These are phyloP conservation scores for Fragum whitleyi DNA, from an alignment of 2,888 invertebrate genomes.

Conservation along the genomic window DNA sequence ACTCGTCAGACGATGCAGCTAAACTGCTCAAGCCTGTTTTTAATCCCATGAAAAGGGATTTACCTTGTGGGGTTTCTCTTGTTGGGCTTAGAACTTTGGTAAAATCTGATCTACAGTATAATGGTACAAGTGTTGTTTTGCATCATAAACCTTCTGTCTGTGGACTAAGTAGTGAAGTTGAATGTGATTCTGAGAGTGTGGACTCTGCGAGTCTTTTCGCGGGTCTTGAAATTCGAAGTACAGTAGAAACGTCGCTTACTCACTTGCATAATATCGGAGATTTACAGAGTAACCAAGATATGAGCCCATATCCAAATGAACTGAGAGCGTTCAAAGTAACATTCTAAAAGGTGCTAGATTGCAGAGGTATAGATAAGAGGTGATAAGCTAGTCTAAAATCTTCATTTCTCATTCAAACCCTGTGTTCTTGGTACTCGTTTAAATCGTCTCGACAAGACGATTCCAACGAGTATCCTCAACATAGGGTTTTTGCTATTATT, in stretches of 20 bases:
- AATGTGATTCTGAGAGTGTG: constrained; percentile 32
- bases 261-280: constrained; percentile 70
- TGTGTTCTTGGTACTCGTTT: too few species aligned
- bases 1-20: neutral
- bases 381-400: too few species aligned
- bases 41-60: constrained; percentile 46
- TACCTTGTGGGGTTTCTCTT: constrained; percentile 76
- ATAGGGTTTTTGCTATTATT: too few species aligned
- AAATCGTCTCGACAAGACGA: too few species aligned
- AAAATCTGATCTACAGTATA: constrained; percentile 72
- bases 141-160: constrained; percentile 74
- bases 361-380: too few species aligned
- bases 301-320: constrained; percentile 71
- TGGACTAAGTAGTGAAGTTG: constrained; percentile 58
- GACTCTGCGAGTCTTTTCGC: constrained; percentile 30
- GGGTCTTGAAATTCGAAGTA: constrained; percentile 10
- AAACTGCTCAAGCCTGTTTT: constrained; percentile 17
- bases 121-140: constrained; percentile 78
- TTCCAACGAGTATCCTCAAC: too few species aligned
- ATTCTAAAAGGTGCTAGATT: constrained; percentile 7
- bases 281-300: constrained; percentile 42
- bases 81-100: constrained; percentile 75
- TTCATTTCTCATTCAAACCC: too few species aligned
- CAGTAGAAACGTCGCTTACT: constrained; percentile 74
- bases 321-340: constrained; percentile 46